These are phyloP conservation scores for Papilio polytes DNA, from an alignment of 1,140 invertebrate species.

Conservation along the genomic window DNA sequence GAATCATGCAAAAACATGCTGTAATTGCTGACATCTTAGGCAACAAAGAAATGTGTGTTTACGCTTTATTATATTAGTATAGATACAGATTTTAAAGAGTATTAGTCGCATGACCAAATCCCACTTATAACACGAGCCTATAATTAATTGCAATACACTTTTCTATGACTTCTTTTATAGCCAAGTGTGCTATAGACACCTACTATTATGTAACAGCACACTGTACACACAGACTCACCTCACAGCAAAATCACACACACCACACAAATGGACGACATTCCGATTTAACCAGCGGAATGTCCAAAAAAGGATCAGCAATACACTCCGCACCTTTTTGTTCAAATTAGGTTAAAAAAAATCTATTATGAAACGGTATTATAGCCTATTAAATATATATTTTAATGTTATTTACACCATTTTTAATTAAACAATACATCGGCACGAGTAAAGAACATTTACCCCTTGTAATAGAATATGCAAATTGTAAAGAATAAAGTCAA, in stretches of 20 bases:
- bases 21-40: too few relatives aligned
- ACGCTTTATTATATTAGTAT: too few relatives aligned
- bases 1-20: too few relatives aligned
- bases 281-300: too few relatives aligned
- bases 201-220: constrained; percentile 61
- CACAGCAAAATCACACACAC: too few relatives aligned
- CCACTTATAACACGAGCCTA: not conserved
- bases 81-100: not conserved
- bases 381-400: constrained; percentile 48
- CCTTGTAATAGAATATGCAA: constrained; percentile 70
- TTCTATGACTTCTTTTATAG: not conserved
- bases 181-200: constrained; percentile 27
- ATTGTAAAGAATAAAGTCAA: constrained; percentile 67
- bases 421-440: constrained; percentile 63
- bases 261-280: too few relatives aligned
- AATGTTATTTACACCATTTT: constrained; percentile 72
- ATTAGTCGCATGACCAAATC: not conserved
- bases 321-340: too few relatives aligned
- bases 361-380: constrained; percentile 58
- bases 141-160: not conserved
- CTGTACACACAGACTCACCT: too few relatives aligned
- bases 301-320: too few relatives aligned
- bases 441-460: constrained; percentile 46
- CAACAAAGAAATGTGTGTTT: too few relatives aligned
- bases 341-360: too few relatives aligned